Evolutionary conservation across 1,140 invertebrate species (phyloP), one percentile per base, ranked within the genome.

Genomic region (Agrypnia vestita): DNA sequence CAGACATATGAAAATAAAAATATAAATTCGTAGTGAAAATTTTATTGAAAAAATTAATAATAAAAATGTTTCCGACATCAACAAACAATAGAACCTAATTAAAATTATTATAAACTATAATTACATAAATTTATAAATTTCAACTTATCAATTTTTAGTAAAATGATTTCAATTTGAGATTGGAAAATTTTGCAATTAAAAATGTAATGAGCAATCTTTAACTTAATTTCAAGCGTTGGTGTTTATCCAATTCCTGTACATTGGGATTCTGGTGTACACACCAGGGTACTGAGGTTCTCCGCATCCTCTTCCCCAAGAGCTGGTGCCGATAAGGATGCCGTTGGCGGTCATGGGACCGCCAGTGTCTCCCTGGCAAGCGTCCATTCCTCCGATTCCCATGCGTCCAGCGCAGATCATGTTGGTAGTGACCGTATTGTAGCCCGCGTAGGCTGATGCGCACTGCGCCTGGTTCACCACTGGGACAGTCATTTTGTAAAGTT

Each of bases 191-290:
- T 35, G n/a, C n/a, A n/a, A n/a, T n/a, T n/a, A n/a, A n/a, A n/a
- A n/a, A n/a, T n/a, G n/a, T n/a, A n/a, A n/a, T n/a, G n/a, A n/a
- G n/a, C n/a, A n/a, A n/a, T n/a, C n/a, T n/a, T n/a, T n/a, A n/a
- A n/a, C n/a, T 35, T 25, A 21, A 8, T 72, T 72, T 49, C 35
- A 19, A 9, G 17, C 15, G 19, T 49, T 51, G 12, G 6, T 4
- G 10, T 73, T 35, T 56, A 89, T 87, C 89, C 89, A 90, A 1
- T 80, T 67, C 13, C 82, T 82, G 67, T 88, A 86, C 43, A 81
- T 71, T 8, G 93, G 93, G 0, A 96, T 92, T 80, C 92, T 91
- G 0, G 95, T 95, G 84, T 96, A 96, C 0, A 96, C 94, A 12
- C 95, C 95, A 3, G 95, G 95, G 85, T 92, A 94, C 1, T 90